Base-by-base conservation (phyloP, 1,140 invertebrate genomes). In the Zaprionus taronus region DNA sequence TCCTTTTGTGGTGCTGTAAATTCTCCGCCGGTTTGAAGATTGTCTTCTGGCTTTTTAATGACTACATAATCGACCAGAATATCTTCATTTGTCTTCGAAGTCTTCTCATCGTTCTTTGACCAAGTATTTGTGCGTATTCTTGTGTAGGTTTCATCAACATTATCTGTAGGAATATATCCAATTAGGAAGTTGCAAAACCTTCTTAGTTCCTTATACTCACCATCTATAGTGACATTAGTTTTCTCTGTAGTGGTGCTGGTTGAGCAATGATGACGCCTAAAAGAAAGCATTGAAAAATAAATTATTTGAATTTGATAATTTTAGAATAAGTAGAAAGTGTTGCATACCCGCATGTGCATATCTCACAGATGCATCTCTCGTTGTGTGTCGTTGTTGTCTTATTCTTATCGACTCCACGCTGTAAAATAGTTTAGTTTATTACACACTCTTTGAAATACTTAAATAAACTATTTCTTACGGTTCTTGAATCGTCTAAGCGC, bases 261-360 rank as follows among this genome's bases (percentile, higher is more conserved):
- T 22, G 84, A 64, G 64, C 91, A 92, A 77, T 92, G 91, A 86
- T 92, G 91, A 17, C 87, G 91, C 38, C 91, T 92, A 15, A 34
- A 70, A 64, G 11, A 17, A 47, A 9, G 24, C 2, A 36, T 28
- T 24, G 1, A 14, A 24, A 26, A 41, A 12, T 47, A 14, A 5
- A 28, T 24, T 28, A 22, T 9, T 38, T 26, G 38, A 4, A n/a
- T 44, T 2, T n/a, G 11, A 24, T 17, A 20, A 5, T 2, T 11
- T 24, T 22, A n/a, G 14, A 22, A 5, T 28, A 20, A 15, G n/a
- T 14, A 7, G 9, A 22, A 11, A n/a, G 34, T 41, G 2, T 15
- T 20, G 95, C 96, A 96, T 94, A 98, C 97, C 97, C 97, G 93
- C 97, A 98, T 86, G 96, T 97, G 92, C 97, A 98, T 49, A 98